Evolutionary conservation across 2,888 invertebrate genomes (phyloP), one percentile per base, ranked within the genome.

Genomic region (Tethea ocularis): DNA sequence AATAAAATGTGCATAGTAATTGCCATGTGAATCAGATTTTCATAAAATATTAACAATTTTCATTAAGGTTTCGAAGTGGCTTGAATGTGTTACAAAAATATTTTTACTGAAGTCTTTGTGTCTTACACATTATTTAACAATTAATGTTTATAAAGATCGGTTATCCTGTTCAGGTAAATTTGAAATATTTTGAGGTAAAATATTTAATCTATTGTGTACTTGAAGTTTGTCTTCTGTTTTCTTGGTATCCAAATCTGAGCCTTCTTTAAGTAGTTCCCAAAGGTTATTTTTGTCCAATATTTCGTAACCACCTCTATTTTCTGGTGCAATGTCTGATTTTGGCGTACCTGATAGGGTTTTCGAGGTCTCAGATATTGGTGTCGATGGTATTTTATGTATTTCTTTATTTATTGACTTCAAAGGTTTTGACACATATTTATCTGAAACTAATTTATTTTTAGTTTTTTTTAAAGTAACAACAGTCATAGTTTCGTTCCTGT

Each of bases 191-290:
- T 77, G 75, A 69, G 86, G 81, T 69, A 86, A 71, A 59, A 82
- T 72, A 66, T 83, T 86, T 77, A 89, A 57, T 74, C 82, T 86
- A 72, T 85, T 86, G 67, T 89, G 78, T 51, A 81, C 71, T 70
- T 82, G 84, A 71, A 88, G 67, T 77, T 88, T 91, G 68, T 90
- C 89, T 57, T 89, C 91, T 67, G 88, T 71, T 79, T 88, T 91
- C 8, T 78, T 63, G 56, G 77, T 67, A 66, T 88, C 89, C 29
- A 74, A 67, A 52, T 86, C 83, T n/a, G 90, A 76, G 26, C 83
- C 94, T 83, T 95, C 95, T 76, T 94, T 94, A 17, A 95, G 81
- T 72, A 95, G 87, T 57, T 94, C 94, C 95, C 95, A 95, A 52
- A 95, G 80, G 61, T 93, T 93, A 64, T 94, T 94, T 74, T 94